Base-by-base conservation (phyloP, 2,797 vertebrate genomes). In the Sebastes vulpes region DNA sequence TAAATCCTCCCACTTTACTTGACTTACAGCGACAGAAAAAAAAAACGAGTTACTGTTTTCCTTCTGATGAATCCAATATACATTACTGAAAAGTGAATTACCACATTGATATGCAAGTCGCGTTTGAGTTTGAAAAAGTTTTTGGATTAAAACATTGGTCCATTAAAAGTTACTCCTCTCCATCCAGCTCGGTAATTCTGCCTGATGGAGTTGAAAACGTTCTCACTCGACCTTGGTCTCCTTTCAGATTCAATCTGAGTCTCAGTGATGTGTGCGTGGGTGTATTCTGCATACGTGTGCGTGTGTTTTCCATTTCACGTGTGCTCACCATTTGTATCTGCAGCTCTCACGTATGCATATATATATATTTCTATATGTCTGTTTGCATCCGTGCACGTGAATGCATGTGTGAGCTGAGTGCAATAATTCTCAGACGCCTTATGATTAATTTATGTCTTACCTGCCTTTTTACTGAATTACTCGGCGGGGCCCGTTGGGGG, bases 381-480 rank as follows among this genome's bases (percentile, higher is more conserved):
- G 75, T 85, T 75, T 86, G 86, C 52, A 29, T 79, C 26, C 4
- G 32, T 32, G 65, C 69, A 74, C 1, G 14, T 72, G 78, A 48
- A 16, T 75, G 58, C 29, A 20, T 56, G 35, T 66, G 67, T 82
- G 57, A 73, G 53, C 21, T 75, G 70, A 75, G 65, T 84, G 90
- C 82, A 89, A 85, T 92, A 93, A 94, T 89, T 92, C 87, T 94
- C 85, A 74, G 82, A 90, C 54, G 82, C 89, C 84, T 87, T 89
- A 91, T 93, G 90, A 94, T 94, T 95, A 92, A 96, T 96, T 94
- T 96, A 94, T 94, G 86, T 92, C 88, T 93, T 94, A 95, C 93
- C 92, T 94, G 92, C 90, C 90, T 94, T 93, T 95, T 95, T 95
- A 92, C 93, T 92, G 90, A 94, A 94, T 94, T 94, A 92, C 93